phyloP scores from a whole-genome alignment of 1,140 invertebrate species.

The Brachionus calyciflorus region DNA sequence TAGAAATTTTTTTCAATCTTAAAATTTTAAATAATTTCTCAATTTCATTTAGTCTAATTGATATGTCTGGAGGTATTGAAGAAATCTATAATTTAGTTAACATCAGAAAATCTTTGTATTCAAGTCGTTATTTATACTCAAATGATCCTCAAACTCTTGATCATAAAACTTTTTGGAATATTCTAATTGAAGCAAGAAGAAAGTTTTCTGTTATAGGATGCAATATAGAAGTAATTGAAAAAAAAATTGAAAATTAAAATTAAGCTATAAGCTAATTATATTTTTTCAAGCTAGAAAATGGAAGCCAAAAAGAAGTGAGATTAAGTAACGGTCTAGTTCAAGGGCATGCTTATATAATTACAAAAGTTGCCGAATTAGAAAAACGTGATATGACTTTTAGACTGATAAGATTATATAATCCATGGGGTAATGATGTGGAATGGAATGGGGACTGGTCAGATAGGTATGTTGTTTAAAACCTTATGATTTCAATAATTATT shows the following conservation, averaged over 20 bases:
- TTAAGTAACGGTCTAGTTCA: constrained; percentile 20
- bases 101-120: not conserved
- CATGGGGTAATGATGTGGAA: constrained; percentile 95
- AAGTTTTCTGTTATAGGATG: constrained; percentile 36
- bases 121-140: not conserved
- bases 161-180: constrained; percentile 32
- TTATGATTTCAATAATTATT: constrained; percentile 15
- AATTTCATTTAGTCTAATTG: constrained; percentile 49
- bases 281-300: not conserved
- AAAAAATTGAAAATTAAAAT: not conserved
- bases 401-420: constrained; percentile 66
- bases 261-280: not conserved
- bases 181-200: constrained; percentile 21
- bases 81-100: constrained; percentile 58
- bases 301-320: constrained; percentile 14
- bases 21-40: not conserved
- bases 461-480: too few relatives aligned
- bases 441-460: constrained; percentile 75
- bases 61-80: constrained; percentile 56
- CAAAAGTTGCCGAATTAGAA: constrained; percentile 43
- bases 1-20: not conserved
- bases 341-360: constrained; percentile 47
- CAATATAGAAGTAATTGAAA: constrained; percentile 34
- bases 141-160: constrained; percentile 6
- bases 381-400: not conserved